Evolutionary conservation across 2,113 vertebrate genomes (phyloP), one percentile per base, ranked within the genome.

Genomic region (Danionella cerebrum): DNA sequence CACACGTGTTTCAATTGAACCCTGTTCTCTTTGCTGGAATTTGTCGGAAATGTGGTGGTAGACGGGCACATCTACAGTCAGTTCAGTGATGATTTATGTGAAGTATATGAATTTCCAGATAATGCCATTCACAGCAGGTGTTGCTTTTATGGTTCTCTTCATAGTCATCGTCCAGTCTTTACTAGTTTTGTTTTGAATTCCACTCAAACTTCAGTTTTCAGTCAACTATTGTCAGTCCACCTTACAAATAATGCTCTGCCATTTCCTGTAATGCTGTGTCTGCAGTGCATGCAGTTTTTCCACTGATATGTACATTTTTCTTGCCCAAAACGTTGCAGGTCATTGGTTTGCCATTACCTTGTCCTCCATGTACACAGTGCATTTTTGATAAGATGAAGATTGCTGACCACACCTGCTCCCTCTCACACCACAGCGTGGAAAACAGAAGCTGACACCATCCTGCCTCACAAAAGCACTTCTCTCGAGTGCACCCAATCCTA

Each of bases 321-420:
- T 52, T 39, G 19, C 38, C 13, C 12, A 24, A 42, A 59, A 29
- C 3, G 10, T 31, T 45, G 11, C 57, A 60, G 57, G 25, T 25
- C 14, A 19, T 44, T 29, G 39, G 14, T 18, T 59, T 59, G 24
- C 22, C 42, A 12, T 42, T 16, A n/a, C 35, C 35, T 38, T 24
- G 33, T 14, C 33, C 19, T 5, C 6, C 0, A 2, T 27, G 41
- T 39, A 31, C 22, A 60, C 13, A 2, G 12, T 42, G 9, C n/a
- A 35, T 53, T 62, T 62, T 16, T 29, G 44, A 41, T 29, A 41
- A 69, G 54, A 22, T 9, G 45, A 69, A 47, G 50, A 19, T 69
- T 27, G 36, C 44, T 69, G 45, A 35, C 57, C 55, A 51, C 44
- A 72, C 44, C 52, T 60, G 54, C 55, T 44, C 51, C 42, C 1